Evolutionary conservation across 2,113 vertebrate species (phyloP), one percentile per base, ranked within the genome.

Genomic region (Macquaria australasica): DNA sequence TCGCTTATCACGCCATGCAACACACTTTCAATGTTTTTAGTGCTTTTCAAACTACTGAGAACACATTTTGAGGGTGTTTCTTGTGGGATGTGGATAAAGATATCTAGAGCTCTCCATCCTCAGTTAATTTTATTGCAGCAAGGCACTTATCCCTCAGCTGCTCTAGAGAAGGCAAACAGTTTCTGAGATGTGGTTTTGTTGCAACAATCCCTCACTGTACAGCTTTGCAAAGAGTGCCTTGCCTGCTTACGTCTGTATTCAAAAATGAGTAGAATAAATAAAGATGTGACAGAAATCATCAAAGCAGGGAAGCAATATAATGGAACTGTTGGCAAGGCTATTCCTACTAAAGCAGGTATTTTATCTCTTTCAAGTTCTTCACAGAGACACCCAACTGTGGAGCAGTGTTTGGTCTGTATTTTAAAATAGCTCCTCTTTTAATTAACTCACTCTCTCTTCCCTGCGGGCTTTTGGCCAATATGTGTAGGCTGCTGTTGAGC

Each of bases 381-480:
- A 56, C 77, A 72, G 70, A 81, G 45, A 86, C 41, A 0, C 58
- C 81, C 18, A 41, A 88, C 77, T 69, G 77, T 80, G 79, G 73
- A 63, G 37, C 86, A 68, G 77, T 68, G 82, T 64, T 80, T 68
- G 84, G 66, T 82, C 69, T 69, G 45, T 45, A 55, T 81, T 86
- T 73, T 82, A 83, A 91, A 90, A 90, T 87, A 89, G 88, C 81
- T 74, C 59, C 77, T 85, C 64, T 88, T 83, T 85, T 93, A 88
- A 93, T 92, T 83, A 93, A 87, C 86, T 86, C 64, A 0, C 68
- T 76, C 77, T 60, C 58, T 79, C 62, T 70, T 77, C 79, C 90
- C 89, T 69, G 68, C 21, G 25, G 92, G 86, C 82, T 66, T 8
- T 66, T 43, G 45, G 82, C 84, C 85, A 89, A 60, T 69, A 28